Evolutionary conservation across 2,888 invertebrate genomes (phyloP).

Genomic region (Ectemnius lituratus): DNA sequence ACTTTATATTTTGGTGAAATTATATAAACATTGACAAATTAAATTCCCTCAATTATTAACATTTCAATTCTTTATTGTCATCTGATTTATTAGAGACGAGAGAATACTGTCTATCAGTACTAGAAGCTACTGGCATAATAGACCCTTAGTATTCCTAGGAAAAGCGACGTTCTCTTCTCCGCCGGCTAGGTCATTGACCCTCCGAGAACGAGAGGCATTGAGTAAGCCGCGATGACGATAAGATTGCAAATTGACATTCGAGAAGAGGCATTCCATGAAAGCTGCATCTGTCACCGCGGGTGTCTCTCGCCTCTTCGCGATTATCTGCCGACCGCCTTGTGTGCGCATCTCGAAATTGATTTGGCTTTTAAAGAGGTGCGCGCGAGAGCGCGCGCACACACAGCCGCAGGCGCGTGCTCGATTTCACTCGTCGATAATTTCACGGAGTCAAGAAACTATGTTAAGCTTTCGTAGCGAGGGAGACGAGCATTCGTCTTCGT

Average conservation of each 20-base stretch:
- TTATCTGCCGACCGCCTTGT: no score
- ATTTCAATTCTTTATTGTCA: no score
- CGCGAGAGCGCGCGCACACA: no score
- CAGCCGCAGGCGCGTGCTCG: no score
- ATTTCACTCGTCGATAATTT: no score
- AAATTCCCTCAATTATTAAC: slow-evolving; percentile 8
- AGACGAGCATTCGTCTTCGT: slow-evolving; percentile 9
- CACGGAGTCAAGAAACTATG: neutral
- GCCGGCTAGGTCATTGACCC: neutral
- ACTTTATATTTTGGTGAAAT: no score
- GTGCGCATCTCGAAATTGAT: no score
- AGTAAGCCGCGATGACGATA: slow-evolving; percentile 2
- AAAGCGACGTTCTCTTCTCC: neutral
- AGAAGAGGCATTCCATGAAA: slow-evolving; percentile 4
- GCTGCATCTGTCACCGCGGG: slow-evolving; percentile 3
- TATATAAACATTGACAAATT: slow-evolving; percentile 5
- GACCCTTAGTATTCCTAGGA: slow-evolving; percentile 6
- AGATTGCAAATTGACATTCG: slow-evolving; percentile 1
- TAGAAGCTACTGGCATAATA: neutral
- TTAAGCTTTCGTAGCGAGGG: neutral
- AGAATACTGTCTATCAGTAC: slow-evolving; percentile 10
- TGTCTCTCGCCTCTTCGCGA: no score
- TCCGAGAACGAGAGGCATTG: slow-evolving; percentile 3
- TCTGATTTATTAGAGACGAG: no score
- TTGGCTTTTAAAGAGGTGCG: no score